Percentiles rank a stretch among this genome's conserved stretches.
These are phyloP conservation scores for Trichosurus vulpecula DNA, from an alignment of 2,797 vertebrate species.

Conservation along the genomic window DNA sequence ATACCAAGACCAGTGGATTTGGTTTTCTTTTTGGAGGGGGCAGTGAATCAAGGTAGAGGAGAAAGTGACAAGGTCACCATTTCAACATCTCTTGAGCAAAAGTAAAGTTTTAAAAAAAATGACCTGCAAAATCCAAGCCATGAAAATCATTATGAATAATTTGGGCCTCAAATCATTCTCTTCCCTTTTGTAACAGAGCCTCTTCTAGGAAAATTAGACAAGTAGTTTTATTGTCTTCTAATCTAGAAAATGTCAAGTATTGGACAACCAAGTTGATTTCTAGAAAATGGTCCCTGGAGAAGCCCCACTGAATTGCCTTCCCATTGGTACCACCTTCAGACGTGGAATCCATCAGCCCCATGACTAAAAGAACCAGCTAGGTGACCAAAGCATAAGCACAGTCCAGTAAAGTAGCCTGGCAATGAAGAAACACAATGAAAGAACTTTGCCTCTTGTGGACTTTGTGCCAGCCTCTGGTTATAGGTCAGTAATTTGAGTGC, in stretches of 20 bases:
- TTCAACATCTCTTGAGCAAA: neutral
- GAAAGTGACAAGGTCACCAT: neutral
- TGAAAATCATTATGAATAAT: slow-evolving; percentile 38
- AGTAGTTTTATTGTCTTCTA: neutral
- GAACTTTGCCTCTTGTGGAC: neutral
- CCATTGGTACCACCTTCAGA: neutral
- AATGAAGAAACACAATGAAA: neutral
- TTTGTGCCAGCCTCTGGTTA: neutral
- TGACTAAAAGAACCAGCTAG: neutral
- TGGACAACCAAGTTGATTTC: neutral
- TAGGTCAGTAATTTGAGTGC: neutral
- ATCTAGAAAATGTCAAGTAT: neutral
- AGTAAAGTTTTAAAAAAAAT: slow-evolving; percentile 4
- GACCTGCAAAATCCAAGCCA: neutral
- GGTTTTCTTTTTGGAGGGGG: slow-evolving; percentile 19
- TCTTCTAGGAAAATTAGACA: neutral
- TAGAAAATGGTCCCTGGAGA: neutral
- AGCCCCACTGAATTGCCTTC: neutral
- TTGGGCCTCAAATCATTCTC: neutral
- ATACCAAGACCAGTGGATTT: neutral
- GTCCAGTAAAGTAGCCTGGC: neutral
- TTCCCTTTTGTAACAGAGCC: neutral
- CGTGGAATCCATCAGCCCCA: neutral
- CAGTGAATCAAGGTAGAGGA: neutral
- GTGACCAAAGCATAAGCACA: neutral